Evolutionary conservation across 2,888 invertebrate genomes (phyloP).

Genomic region (Rotaria magnacalcarata): DNA sequence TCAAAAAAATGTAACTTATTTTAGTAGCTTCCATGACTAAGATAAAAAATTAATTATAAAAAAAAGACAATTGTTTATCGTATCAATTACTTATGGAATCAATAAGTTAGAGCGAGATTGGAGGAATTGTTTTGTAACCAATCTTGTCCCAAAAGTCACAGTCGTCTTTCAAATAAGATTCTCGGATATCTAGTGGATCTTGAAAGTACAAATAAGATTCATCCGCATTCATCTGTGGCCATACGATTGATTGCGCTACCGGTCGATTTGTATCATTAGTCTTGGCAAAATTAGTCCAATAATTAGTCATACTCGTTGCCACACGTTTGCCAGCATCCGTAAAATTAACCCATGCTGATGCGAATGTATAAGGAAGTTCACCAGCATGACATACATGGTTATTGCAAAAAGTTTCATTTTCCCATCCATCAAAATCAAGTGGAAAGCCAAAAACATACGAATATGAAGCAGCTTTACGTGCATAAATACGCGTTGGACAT

Average conservation of each 20-base stretch:
- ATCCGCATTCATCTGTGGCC: constrained; percentile 46
- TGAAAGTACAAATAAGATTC: background rate
- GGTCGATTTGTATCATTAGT: constrained; percentile 45
- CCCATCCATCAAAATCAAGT: constrained; percentile 51
- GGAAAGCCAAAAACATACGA: constrained; percentile 51
- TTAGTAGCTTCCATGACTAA: no score
- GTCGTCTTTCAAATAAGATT: constrained; percentile 41
- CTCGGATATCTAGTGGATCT: background rate
- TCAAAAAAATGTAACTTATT: no score
- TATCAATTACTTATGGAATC: no score
- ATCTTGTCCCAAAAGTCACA: constrained; percentile 53
- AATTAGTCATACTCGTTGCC: constrained; percentile 34
- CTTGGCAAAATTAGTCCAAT: constrained; percentile 50
- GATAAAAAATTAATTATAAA: no score
- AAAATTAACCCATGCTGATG: constrained; percentile 34
- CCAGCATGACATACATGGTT: constrained; percentile 50
- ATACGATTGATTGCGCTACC: constrained; percentile 48
- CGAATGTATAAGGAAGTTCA: constrained; percentile 47
- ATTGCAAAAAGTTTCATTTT: constrained; percentile 50
- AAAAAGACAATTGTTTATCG: no score
- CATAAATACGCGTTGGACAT: constrained; percentile 50
- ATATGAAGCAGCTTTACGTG: constrained; percentile 48
- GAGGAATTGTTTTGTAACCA: constrained; percentile 48
- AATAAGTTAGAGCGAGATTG: no score
- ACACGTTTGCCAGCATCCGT: constrained; percentile 42